Evolutionary conservation across 2,888 invertebrate genomes (phyloP).

Genomic region (Dorcus hopei): DNA sequence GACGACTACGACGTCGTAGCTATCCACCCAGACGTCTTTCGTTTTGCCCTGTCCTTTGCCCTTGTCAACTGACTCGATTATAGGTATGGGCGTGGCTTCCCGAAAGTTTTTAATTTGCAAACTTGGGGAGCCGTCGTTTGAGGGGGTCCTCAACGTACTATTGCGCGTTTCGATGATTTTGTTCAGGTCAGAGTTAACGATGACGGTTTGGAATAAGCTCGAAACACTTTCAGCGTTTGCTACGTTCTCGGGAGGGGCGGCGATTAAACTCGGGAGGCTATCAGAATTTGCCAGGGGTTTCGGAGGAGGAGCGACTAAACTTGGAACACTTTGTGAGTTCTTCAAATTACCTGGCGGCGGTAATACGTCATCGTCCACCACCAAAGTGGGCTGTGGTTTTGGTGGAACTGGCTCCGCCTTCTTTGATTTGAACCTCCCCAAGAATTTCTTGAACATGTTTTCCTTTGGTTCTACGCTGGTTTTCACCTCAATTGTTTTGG

Average conservation of each 20-base stretch:
- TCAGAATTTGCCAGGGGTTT: background rate
- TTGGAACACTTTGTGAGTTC: background rate
- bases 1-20: no score
- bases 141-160: background rate
- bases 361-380: background rate
- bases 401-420: conserved; percentile 6
- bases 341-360: background rate
- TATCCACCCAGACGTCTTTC: no score
- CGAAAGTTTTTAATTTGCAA: no score
- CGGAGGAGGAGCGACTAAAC: background rate
- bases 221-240: conserved; percentile 6
- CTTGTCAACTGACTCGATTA: no score
- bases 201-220: conserved; percentile 11
- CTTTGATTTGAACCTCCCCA: conserved; percentile 33
- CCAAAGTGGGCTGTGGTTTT: background rate
- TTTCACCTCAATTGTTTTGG: conserved; percentile 8
- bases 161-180: conserved; percentile 11
- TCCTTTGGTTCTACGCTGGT: background rate
- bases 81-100: no score
- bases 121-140: no score
- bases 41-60: no score
- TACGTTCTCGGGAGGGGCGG: background rate
- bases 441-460: conserved; percentile 31
- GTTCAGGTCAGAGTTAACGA: conserved; percentile 12
- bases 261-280: background rate